Evolutionary conservation across 2,113 vertebrate species (phyloP), one percentile per base, ranked within the genome.

Genomic region (Arizona elegans): DNA sequence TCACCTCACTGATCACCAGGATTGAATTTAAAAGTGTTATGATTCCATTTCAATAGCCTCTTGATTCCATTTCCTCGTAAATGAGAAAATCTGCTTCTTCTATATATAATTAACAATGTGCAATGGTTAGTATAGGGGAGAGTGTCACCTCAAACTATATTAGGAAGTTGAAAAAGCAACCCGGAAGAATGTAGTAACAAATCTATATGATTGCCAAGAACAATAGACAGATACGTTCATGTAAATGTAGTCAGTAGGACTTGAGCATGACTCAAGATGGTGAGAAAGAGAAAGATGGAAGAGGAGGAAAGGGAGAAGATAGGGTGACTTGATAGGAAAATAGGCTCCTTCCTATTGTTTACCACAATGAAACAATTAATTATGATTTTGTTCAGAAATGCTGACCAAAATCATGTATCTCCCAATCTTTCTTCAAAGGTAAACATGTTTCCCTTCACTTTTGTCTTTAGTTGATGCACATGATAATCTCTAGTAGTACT

Each of bases 391-490:
- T 13, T 33, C 24, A 62, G 59, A 62, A 62, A 62, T 62, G 24
- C 1, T 62, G 59, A 62, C 38, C 38, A 43, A 43, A 43, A 43
- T 43, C 38, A 43, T 43, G 38, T 62, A 29, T 29, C 24, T 26
- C 7, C 59, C 29, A 70, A 70, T n/a, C 29, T 70, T 7, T 70
- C 65, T 17, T 33, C 65, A 29, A 62, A 62, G 24, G 26, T n/a
- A 70, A 15, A 70, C 2, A 0, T 70, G 13, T 70, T 70, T 70
- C 12, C 65, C 65, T n/a, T 70, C 65, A 70, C 65, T 70, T 70
- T 70, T 33, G 8, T 92, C 75, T 87, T 90, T 95, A 90, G 92
- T 12, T 12, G 90, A 56, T 93, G 58, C 92, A 92, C 93, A 88
- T 81, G 53, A 0, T 2, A 89, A 95, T 91, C 94, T 93, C 70